phyloP scores from a whole-genome alignment of 1,140 invertebrate genomes.

The Eueides isabella region DNA sequence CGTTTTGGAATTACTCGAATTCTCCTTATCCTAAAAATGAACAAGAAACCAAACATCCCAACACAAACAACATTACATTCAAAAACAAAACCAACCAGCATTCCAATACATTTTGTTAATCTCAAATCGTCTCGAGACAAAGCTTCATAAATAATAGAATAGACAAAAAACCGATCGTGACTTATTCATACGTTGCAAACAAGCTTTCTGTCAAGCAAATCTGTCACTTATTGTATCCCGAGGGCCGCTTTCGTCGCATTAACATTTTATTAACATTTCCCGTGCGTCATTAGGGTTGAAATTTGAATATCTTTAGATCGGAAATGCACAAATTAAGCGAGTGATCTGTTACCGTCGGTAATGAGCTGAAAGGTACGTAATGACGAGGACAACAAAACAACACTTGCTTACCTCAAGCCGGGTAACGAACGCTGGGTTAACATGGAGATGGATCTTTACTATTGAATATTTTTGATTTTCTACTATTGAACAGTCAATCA shows the following conservation, averaged over 20 bases:
- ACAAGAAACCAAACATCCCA: not conserved
- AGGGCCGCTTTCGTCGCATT: slow-evolving; percentile 73
- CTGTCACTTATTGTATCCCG: slow-evolving; percentile 74
- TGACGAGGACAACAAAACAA: slow-evolving; percentile 79
- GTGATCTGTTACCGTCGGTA: slow-evolving; percentile 76
- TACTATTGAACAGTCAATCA: not conserved
- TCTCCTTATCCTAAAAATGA: not conserved
- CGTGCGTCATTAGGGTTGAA: slow-evolving; percentile 76
- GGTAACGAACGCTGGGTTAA: slow-evolving; percentile 55
- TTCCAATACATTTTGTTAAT: slow-evolving; percentile 32
- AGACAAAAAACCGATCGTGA: slow-evolving; percentile 75
- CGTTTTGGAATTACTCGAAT: not conserved
- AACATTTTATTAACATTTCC: slow-evolving; percentile 82
- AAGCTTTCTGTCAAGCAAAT: slow-evolving; percentile 77
- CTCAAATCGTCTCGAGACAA: slow-evolving; percentile 41
- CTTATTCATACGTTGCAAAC: slow-evolving; percentile 74
- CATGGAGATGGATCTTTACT: slow-evolving; percentile 48
- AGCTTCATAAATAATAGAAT: slow-evolving; percentile 66
- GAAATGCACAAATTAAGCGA: slow-evolving; percentile 81
- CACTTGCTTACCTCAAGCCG: slow-evolving; percentile 75
- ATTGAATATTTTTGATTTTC: no score
- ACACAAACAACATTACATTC: not conserved
- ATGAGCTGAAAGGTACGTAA: slow-evolving; percentile 79
- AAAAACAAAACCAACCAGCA: not conserved
- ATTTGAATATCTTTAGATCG: slow-evolving; percentile 80